Evolutionary conservation across 2,113 vertebrate species (phyloP), one percentile per base, ranked within the genome.

Genomic region (Scatophagus argus): DNA sequence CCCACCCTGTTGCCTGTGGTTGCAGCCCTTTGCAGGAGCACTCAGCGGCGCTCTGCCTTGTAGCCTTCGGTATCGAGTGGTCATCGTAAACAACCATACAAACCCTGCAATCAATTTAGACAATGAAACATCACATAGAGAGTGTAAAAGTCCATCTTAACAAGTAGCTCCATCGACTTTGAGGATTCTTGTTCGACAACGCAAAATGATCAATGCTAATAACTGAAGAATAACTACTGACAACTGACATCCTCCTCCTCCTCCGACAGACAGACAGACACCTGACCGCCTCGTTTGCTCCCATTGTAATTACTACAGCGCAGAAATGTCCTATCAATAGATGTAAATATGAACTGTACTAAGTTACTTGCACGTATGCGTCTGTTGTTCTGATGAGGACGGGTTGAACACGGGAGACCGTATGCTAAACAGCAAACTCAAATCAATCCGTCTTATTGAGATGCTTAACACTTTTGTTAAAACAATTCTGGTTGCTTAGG

Each of bases 1-100:
- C 78, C 44, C 73, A 39, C 60, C 86, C 49, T 5, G 31, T 61
- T 21, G 46, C 78, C 77, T 32, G 36, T 74, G 43, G 56, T 8
- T 72, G 39, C 90, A 90, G 90, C 89, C 89, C 87, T 91, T 89
- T 71, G 71, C 17, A 36, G 62, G 46, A 39, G 68, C 82, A 69
- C 87, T 81, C 80, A 56, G 25, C 32, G 32, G 62, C 70, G 25
- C 21, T 9, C 71, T 59, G 81, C 79, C 81, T 43, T 52, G 25
- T 13, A 81, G 86, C 77, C 73, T 63, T 76, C 55, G 38, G 76
- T 60, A 68, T 63, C 49, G 6, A 46, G 54, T 36, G 31, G 16
- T 62, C 29, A 60, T 83, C 74, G 63, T 71, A 69, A 84, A 46
- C 82, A 86, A 74, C 84, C 89, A 85, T 72, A 19, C 14, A 25